Percentiles rank a stretch among this genome's conserved stretches.
phyloP scores from a whole-genome alignment of 2,113 vertebrate genomes.

The Martes martes region DNA sequence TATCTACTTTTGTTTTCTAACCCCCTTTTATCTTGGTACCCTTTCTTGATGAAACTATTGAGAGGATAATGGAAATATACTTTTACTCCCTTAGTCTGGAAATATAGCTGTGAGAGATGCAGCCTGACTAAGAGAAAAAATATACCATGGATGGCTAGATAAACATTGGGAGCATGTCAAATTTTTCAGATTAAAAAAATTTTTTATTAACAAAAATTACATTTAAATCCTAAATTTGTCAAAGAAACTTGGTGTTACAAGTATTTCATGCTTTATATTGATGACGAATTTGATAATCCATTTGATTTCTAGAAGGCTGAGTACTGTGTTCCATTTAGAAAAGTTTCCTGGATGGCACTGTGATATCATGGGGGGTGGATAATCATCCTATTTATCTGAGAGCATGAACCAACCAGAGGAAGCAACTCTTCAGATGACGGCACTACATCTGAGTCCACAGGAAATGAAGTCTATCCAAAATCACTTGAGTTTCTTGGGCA shows the following conservation, averaged over 20 bases:
- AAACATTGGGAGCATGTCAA: background rate
- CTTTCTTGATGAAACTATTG: background rate
- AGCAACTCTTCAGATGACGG: background rate
- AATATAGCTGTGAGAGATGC: background rate
- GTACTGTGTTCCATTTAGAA: background rate
- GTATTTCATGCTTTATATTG: background rate
- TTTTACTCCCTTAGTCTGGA: background rate
- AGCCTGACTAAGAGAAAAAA: background rate
- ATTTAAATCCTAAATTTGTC: background rate
- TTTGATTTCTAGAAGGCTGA: constrained; percentile 10
- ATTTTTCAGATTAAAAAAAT: constrained; percentile 8
- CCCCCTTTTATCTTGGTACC: background rate
- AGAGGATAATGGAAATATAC: background rate
- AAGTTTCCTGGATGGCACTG: background rate
- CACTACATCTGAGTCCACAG: background rate
- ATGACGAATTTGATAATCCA: background rate
- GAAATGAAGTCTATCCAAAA: background rate
- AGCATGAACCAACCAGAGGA: background rate
- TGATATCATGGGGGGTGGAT: background rate
- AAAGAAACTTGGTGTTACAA: background rate
- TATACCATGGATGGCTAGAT: background rate
- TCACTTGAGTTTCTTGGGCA: background rate
- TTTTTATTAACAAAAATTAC: background rate
- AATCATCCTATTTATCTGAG: constrained; percentile 25
- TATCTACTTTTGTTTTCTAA: background rate